These are phyloP conservation scores for Sciaenops ocellatus DNA, from an alignment of 2,797 vertebrate species.

Conservation along the genomic window DNA sequence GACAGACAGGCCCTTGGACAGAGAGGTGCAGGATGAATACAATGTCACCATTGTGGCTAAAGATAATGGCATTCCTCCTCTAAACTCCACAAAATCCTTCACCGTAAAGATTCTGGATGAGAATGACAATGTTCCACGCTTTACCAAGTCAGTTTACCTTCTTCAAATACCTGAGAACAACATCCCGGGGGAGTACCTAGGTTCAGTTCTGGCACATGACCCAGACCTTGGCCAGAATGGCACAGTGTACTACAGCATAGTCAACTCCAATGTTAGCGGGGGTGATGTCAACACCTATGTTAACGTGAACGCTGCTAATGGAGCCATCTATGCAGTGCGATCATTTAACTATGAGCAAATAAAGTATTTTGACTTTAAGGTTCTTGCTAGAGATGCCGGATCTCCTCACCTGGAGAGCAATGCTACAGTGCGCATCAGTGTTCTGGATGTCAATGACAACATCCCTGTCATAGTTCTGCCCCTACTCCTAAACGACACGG, in stretches of 20 bases:
- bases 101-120: slow-evolving; percentile 96
- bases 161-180: slow-evolving; percentile 98
- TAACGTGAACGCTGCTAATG: slow-evolving; percentile 97
- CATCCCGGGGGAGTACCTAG: slow-evolving; percentile 97
- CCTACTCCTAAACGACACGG: slow-evolving; percentile 95
- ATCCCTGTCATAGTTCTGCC: slow-evolving; percentile 96
- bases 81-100: slow-evolving; percentile 98
- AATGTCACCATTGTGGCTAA: slow-evolving; percentile 98
- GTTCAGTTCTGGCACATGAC: slow-evolving; percentile 96
- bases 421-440: slow-evolving; percentile 93
- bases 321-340: slow-evolving; percentile 97
- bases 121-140: slow-evolving; percentile 97
- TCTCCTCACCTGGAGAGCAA: slow-evolving; percentile 97
- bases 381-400: slow-evolving; percentile 96
- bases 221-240: slow-evolving; percentile 98
- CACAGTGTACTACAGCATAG: slow-evolving; percentile 96
- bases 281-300: slow-evolving; percentile 99
- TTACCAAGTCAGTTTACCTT: slow-evolving; percentile 95
- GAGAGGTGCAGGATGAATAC: slow-evolving; percentile 95
- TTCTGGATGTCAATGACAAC: slow-evolving; percentile 97
- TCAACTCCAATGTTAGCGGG: slow-evolving; percentile 96
- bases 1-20: slow-evolving; percentile 94
- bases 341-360: slow-evolving; percentile 99
- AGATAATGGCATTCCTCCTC: slow-evolving; percentile 93
- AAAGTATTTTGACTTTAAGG: slow-evolving; percentile 98